Evolutionary conservation across 2,113 vertebrate species (phyloP).

Genomic region (Numenius arquata): DNA sequence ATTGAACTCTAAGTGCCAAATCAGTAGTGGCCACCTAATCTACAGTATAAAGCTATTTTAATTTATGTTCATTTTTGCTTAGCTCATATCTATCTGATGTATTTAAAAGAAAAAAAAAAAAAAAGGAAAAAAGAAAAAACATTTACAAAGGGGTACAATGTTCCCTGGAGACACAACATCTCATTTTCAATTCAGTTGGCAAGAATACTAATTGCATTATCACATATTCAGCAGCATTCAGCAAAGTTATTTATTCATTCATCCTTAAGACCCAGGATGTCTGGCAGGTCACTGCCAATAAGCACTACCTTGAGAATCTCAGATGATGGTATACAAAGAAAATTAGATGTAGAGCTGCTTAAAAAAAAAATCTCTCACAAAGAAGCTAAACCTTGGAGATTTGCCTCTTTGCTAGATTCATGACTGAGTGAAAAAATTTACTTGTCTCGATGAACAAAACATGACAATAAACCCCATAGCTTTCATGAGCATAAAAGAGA

Average conservation of each 20-base stretch:
- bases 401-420: constrained; percentile 26
- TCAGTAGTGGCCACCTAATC: constrained; percentile 37
- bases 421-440: constrained; percentile 40
- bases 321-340: constrained; percentile 47
- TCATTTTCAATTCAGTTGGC: constrained; percentile 74
- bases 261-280: constrained; percentile 67
- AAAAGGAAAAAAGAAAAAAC: neutral
- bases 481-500: neutral
- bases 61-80: constrained; percentile 64
- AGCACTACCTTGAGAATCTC: constrained; percentile 68
- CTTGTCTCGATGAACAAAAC: neutral
- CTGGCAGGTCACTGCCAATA: constrained; percentile 74
- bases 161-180: constrained; percentile 64
- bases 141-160: constrained; percentile 52
- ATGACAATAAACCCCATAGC: neutral
- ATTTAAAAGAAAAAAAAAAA: constrained; percentile 41
- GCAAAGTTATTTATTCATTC: constrained; percentile 78
- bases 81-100: constrained; percentile 35
- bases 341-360: constrained; percentile 61
- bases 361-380: constrained; percentile 20
- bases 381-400: constrained; percentile 57
- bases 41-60: constrained; percentile 55
- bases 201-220: constrained; percentile 78
- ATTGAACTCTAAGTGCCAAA: constrained; percentile 23
- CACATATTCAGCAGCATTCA: constrained; percentile 75